phyloP scores from a whole-genome alignment of 2,888 invertebrate genomes.

The Trichacis sp. region DNA sequence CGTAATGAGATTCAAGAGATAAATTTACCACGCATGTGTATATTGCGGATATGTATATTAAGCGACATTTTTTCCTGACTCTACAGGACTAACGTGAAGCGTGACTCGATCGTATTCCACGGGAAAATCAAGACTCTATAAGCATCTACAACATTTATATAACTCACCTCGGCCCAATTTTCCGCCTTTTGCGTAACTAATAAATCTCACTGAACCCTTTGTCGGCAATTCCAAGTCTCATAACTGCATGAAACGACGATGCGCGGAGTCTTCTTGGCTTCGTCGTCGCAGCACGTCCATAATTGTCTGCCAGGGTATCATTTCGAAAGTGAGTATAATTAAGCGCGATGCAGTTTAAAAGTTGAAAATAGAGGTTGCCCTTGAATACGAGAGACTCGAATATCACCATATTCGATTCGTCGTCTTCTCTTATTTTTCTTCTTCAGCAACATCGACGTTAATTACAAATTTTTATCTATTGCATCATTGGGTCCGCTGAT shows the following conservation, averaged over 20 bases:
- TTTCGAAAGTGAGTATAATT: conserved; percentile 1
- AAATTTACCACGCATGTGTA: neutral
- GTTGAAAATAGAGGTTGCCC: neutral
- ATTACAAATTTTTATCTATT: conserved; percentile 8
- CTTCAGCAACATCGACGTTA: too few relatives aligned
- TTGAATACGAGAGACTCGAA: neutral
- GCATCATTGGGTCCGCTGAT: neutral
- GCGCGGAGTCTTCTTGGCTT: neutral
- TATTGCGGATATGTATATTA: conserved; percentile 4
- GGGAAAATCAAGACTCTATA: conserved; percentile 4
- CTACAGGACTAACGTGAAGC: neutral
- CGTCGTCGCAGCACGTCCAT: conserved; percentile 2
- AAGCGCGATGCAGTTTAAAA: conserved; percentile 1
- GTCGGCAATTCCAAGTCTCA: conserved; percentile 11
- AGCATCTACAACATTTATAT: conserved; percentile 1
- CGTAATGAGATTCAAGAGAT: conserved; percentile 8
- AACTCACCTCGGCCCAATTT: conserved; percentile 2
- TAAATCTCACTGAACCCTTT: conserved; percentile 8
- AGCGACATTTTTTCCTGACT: conserved; percentile 1
- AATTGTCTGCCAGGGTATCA: conserved; percentile 1
- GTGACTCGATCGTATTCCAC: conserved; percentile 7
- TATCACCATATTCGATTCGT: neutral
- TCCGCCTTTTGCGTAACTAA: conserved; percentile 1
- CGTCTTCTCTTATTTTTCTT: too few relatives aligned
- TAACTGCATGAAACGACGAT: conserved; percentile 6